Evolutionary conservation across 2,888 invertebrate genomes (phyloP), one percentile per base, ranked within the genome.

Genomic region (Dasypogon diadema): DNA sequence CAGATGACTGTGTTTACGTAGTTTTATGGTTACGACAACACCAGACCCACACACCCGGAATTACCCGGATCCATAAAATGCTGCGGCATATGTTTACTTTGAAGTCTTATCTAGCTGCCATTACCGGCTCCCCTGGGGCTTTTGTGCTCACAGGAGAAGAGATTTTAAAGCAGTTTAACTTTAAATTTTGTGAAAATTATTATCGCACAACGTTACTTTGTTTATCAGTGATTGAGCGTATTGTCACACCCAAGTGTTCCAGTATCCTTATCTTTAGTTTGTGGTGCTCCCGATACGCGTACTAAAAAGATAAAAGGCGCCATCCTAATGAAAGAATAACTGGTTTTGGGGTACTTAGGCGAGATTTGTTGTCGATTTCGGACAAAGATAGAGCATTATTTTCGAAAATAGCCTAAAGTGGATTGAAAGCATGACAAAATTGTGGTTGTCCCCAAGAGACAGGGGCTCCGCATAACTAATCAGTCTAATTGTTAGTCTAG

Each of bases 141-240:
- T 2, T 22, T 21, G 22, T 22, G 16, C 8, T 18, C 34, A 54
- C n/a, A 4, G 46, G 14, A 12, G 51, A 51, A 51, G 70, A 65
- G 24, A 54, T 54, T 70, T 70, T 70, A 70, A 70, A 70, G 72
- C 76, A 16, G 60, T 24, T 34, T 6, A 56, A 75, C 65, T 70
- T 72, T 54, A 72, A 76, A 77, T 75, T 51, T 63, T 56, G 74
- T 74, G 73, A 75, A 56, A 75, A 75, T 77, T 77, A 77, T 75
- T 68, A 77, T 73, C 24, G 73, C 54, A 55, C 16, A 55, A 37
- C 46, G 22, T 58, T 55, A 77, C 74, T 77, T 77, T 75, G 73
- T 75, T 75, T 77, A 77, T 77, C 77, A 77, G 68, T 73, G 68
- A 75, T 77, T 75, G 74, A 73, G 48, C 58, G 54, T 65, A 77